These are phyloP conservation scores for Sphenopsis melanotis DNA, from an alignment of 2,797 vertebrate genomes.

Conservation along the genomic window DNA sequence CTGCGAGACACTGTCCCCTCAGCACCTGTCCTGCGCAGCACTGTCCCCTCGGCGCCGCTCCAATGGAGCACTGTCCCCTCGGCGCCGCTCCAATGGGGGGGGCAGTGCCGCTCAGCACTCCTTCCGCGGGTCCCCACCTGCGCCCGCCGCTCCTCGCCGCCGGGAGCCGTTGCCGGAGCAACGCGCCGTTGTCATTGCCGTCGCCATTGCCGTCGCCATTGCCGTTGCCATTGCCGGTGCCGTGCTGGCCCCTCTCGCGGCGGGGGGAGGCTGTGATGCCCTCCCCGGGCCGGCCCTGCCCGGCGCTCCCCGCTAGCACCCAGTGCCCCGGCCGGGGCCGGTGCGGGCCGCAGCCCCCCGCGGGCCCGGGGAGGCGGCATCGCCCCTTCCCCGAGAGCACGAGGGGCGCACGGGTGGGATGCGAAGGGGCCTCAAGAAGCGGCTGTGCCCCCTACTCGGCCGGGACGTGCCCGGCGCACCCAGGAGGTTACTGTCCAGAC, in stretches of 20 bases:
- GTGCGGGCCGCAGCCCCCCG: neutral
- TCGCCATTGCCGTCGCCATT: fast-evolving
- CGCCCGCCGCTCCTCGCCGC: neutral
- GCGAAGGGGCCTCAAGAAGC: fast-evolving
- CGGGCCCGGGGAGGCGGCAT: neutral
- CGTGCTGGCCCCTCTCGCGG: neutral
- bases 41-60: no score
- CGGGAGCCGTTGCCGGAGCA: neutral
- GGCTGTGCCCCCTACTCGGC: fast-evolving
- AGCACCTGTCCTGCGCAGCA: no score
- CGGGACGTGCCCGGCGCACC: fast-evolving
- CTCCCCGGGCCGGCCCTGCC: neutral
- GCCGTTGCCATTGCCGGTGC: fast-evolving
- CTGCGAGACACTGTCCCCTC: fast-evolving
- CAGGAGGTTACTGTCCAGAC: neutral
- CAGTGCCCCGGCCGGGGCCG: neutral
- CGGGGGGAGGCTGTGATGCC: neutral
- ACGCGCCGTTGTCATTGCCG: neutral
- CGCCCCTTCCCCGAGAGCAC: no score
- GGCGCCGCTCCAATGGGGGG: no score
- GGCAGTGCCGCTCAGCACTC: no score
- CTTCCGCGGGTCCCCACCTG: neutral
- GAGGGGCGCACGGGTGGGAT: fast-evolving
- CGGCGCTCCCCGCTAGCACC: neutral
- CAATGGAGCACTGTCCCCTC: no score